Percentiles rank a stretch among this genome's conserved stretches.
phyloP scores from a whole-genome alignment of 2,888 invertebrate genomes.

The Lasiommata megera region DNA sequence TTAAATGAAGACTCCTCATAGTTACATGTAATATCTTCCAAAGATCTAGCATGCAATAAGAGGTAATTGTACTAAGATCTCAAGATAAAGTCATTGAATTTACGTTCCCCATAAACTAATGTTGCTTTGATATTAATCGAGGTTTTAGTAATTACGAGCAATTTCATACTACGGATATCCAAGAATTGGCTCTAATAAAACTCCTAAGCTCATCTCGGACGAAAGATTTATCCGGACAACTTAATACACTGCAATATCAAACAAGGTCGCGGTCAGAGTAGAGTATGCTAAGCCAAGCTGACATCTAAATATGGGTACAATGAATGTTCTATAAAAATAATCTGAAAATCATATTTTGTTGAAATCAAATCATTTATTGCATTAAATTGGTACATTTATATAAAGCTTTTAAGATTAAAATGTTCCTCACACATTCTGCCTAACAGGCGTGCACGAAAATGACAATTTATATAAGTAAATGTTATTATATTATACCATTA shows the following conservation, averaged over 20 bases:
- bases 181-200: slow-evolving; percentile 59
- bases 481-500: too few relatives aligned
- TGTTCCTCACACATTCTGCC: too few relatives aligned
- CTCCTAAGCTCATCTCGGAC: slow-evolving; percentile 71
- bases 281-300: neutral
- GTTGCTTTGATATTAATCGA: neutral
- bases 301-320: neutral
- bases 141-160: slow-evolving; percentile 3
- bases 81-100: neutral
- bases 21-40: neutral
- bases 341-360: too few relatives aligned
- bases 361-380: too few relatives aligned
- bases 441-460: too few relatives aligned
- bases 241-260: slow-evolving; percentile 71
- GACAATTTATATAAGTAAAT: too few relatives aligned
- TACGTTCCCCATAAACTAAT: neutral
- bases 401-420: too few relatives aligned
- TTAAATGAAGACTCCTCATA: too few relatives aligned
- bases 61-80: neutral
- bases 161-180: slow-evolving; percentile 13
- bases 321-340: too few relatives aligned
- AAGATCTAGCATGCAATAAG: neutral
- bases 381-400: too few relatives aligned
- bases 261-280: slow-evolving; percentile 39
- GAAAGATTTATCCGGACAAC: slow-evolving; percentile 75